Percentiles rank a stretch among this genome's conserved stretches.
phyloP scores from a whole-genome alignment of 2,797 vertebrate species.

The Martes flavigula region DNA sequence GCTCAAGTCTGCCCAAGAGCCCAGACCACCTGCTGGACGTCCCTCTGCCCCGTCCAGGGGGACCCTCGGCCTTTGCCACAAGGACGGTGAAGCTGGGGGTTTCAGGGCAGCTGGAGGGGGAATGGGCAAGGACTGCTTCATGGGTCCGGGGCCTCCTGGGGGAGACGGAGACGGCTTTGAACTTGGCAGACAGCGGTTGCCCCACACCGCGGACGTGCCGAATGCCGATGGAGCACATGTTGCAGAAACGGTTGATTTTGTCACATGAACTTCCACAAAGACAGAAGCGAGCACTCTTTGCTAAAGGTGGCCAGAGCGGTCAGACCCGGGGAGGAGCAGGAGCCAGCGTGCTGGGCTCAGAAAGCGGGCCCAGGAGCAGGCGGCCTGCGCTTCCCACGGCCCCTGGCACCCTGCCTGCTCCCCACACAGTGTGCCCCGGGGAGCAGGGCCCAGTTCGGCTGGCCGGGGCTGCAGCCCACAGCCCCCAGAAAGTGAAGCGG shows the following conservation, averaged over 20 bases:
- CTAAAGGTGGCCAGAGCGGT: fast-evolving
- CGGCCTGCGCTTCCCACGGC: fast-evolving
- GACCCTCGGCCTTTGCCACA: fast-evolving
- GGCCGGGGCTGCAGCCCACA: neutral
- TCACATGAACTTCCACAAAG: fast-evolving
- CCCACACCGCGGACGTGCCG: fast-evolving
- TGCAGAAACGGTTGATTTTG: fast-evolving
- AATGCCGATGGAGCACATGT: fast-evolving
- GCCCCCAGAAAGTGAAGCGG: fast-evolving
- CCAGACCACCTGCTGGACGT: fast-evolving
- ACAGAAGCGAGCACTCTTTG: fast-evolving
- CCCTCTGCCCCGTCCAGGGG: fast-evolving
- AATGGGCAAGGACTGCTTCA: fast-evolving
- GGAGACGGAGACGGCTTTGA: fast-evolving
- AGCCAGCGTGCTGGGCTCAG: fast-evolving
- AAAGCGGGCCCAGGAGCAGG: neutral
- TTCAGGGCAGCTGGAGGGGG: fast-evolving
- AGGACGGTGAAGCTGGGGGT: neutral
- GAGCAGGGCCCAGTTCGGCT: fast-evolving
- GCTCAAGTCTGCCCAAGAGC: fast-evolving
- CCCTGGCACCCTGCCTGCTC: fast-evolving
- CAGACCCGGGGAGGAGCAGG: fast-evolving
- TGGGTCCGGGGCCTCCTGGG: fast-evolving
- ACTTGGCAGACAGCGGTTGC: fast-evolving
- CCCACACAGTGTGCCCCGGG: fast-evolving